phyloP scores from a whole-genome alignment of 2,888 invertebrate species.

The Sarcophaga variegata region DNA sequence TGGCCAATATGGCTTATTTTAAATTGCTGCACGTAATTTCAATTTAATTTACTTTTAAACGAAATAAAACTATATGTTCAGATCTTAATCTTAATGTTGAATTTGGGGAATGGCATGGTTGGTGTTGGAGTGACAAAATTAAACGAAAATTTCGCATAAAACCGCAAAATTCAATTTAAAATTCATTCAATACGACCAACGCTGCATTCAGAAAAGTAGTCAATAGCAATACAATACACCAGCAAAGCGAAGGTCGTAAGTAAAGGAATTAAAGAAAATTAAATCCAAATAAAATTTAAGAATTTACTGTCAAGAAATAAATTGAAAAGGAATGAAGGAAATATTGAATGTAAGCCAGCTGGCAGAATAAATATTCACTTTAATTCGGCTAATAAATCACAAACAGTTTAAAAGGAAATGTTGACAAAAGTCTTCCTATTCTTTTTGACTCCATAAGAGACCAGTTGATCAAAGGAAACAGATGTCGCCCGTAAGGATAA shows the following conservation, averaged over 20 bases:
- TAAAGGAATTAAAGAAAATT: not conserved
- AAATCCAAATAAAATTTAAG: not conserved
- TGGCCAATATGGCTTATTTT: not conserved
- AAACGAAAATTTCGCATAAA: not conserved
- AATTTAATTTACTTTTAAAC: not conserved
- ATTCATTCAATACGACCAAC: not conserved
- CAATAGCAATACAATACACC: no score
- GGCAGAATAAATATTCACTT: not conserved
- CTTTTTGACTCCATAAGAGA: no score
- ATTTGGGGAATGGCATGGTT: not conserved
- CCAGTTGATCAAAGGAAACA: constrained; percentile 5
- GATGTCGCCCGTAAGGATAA: constrained; percentile 23
- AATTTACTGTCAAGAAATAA: not conserved
- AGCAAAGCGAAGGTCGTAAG: no score
- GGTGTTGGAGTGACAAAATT: not conserved
- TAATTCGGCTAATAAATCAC: not conserved
- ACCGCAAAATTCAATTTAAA: not conserved
- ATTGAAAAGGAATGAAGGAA: not conserved
- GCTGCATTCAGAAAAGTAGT: not conserved
- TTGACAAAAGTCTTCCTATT: no score
- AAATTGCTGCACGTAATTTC: not conserved
- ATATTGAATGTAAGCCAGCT: no score
- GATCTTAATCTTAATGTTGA: not conserved
- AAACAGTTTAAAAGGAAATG: no score
- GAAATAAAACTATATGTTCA: not conserved